These are phyloP conservation scores for Scyliorhinus canicula DNA, from an alignment of 2,797 vertebrate genomes.

Conservation along the genomic window DNA sequence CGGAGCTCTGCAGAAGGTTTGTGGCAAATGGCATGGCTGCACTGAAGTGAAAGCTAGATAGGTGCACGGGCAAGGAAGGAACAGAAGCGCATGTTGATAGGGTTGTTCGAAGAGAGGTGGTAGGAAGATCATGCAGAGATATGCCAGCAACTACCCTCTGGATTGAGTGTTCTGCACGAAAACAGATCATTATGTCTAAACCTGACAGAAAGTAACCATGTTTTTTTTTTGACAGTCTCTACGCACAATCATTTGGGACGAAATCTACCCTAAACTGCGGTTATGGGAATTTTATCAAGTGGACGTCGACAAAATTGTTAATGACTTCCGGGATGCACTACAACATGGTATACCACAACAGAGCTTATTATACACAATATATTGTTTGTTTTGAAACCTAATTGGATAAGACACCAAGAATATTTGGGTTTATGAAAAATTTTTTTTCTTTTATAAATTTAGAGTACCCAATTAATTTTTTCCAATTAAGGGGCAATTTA, in stretches of 20 bases:
- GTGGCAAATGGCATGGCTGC: not conserved
- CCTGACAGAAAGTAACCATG: not conserved
- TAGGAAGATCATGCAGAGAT: not conserved
- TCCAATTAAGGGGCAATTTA: no score
- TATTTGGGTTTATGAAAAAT: not conserved
- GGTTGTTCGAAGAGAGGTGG: not conserved
- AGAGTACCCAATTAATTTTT: no score
- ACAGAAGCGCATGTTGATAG: not conserved
- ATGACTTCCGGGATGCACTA: conserved; percentile 72
- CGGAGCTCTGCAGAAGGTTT: not conserved
- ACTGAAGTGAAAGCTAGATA: not conserved
- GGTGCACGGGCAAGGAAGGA: not conserved
- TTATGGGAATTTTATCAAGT: conserved; percentile 95
- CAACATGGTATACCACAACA: conserved; percentile 57
- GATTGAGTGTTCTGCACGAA: not conserved
- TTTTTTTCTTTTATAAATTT: no score
- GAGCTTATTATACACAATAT: not conserved
- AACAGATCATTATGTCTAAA: not conserved
- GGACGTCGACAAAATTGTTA: conserved; percentile 66
- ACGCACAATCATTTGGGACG: conserved; percentile 69
- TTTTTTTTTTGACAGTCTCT: conserved; percentile 63
- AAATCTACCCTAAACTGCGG: conserved; percentile 73
- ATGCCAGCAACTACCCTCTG: not conserved
- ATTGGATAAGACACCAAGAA: not conserved
- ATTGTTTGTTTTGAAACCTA: not conserved